phyloP scores from a whole-genome alignment of 1,140 invertebrate species.

The Latrodectus geometricus region DNA sequence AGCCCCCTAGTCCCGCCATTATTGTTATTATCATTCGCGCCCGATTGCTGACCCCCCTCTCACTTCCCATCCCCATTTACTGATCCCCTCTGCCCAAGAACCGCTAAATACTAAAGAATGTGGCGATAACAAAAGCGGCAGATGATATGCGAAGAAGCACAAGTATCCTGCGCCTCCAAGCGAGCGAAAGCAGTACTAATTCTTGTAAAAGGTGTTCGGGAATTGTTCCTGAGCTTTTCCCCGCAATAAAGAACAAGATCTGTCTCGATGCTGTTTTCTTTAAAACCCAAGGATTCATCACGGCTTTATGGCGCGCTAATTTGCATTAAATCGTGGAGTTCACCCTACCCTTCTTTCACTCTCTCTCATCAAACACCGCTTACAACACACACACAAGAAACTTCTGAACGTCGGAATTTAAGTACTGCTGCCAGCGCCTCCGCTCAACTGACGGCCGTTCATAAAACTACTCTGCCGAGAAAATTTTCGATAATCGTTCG shows the following conservation, averaged over 20 bases:
- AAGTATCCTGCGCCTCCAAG: slow-evolving; percentile 47
- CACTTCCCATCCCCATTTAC: background rate
- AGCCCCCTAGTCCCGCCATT: slow-evolving; percentile 35
- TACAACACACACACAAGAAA: slow-evolving; percentile 39
- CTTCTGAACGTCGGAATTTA: background rate
- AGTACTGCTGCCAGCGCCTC: background rate
- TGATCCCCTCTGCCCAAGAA: slow-evolving; percentile 12
- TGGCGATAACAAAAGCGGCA: slow-evolving; percentile 55
- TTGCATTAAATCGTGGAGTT: slow-evolving; percentile 49
- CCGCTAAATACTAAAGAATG: slow-evolving; percentile 59
- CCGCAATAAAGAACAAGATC: slow-evolving; percentile 53
- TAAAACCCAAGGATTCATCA: slow-evolving; percentile 48
- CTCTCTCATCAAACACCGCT: slow-evolving; percentile 40
- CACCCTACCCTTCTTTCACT: background rate
- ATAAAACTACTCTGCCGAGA: slow-evolving; percentile 48
- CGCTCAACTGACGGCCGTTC: slow-evolving; percentile 29
- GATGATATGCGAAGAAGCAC: slow-evolving; percentile 44
- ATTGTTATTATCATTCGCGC: slow-evolving; percentile 58
- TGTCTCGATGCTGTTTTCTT: slow-evolving; percentile 17
- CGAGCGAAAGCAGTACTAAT: slow-evolving; percentile 57
- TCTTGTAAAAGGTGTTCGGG: slow-evolving; percentile 57
- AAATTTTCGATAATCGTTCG: slow-evolving; percentile 57
- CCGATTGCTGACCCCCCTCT: slow-evolving; percentile 29
- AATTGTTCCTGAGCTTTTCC: slow-evolving; percentile 22
- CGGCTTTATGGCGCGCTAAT: slow-evolving; percentile 55